A percentile compares a stretch with the other conserved stretches of the same genome.
These are phyloP conservation scores for Heliconius himera DNA, from an alignment of 1,140 invertebrate genomes.

Conservation along the genomic window DNA sequence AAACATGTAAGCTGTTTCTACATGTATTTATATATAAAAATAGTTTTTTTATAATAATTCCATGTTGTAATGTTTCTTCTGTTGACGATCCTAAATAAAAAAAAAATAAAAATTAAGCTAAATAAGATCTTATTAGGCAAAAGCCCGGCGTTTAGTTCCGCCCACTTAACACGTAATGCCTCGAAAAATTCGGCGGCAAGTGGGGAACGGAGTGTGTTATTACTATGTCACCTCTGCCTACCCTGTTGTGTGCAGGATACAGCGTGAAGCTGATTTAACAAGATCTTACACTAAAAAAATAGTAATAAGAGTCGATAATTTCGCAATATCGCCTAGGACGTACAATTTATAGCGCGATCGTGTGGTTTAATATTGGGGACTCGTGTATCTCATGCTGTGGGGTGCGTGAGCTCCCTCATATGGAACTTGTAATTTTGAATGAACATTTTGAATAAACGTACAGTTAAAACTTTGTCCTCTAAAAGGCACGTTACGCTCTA, in stretches of 20 bases:
- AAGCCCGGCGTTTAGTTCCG: too few relatives aligned
- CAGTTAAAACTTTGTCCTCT: slow-evolving; percentile 69
- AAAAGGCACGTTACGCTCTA: slow-evolving; percentile 57
- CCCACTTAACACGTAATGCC: too few relatives aligned
- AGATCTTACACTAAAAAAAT: background rate
- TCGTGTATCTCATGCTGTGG: slow-evolving; percentile 61
- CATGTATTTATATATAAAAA: too few relatives aligned
- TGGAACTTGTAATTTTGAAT: slow-evolving; percentile 69
- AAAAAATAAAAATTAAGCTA: too few relatives aligned
- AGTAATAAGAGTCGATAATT: background rate
- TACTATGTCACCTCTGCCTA: too few relatives aligned
- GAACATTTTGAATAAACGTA: slow-evolving; percentile 70
- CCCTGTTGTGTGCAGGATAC: too few relatives aligned
- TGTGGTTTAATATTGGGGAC: slow-evolving; percentile 74
- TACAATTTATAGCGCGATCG: slow-evolving; percentile 67
- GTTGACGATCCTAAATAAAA: too few relatives aligned
- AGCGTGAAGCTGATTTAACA: background rate
- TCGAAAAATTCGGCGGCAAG: too few relatives aligned
- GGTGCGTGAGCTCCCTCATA: slow-evolving; percentile 56
- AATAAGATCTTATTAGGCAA: background rate
- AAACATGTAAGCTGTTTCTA: too few relatives aligned
- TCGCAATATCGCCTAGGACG: slow-evolving; percentile 33
- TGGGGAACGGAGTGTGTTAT: too few relatives aligned
- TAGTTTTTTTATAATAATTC: too few relatives aligned
- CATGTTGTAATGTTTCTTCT: too few relatives aligned